Conservation (phyloP, 1,140 invertebrate genomes). For the Scaptomyza montana region DNA sequence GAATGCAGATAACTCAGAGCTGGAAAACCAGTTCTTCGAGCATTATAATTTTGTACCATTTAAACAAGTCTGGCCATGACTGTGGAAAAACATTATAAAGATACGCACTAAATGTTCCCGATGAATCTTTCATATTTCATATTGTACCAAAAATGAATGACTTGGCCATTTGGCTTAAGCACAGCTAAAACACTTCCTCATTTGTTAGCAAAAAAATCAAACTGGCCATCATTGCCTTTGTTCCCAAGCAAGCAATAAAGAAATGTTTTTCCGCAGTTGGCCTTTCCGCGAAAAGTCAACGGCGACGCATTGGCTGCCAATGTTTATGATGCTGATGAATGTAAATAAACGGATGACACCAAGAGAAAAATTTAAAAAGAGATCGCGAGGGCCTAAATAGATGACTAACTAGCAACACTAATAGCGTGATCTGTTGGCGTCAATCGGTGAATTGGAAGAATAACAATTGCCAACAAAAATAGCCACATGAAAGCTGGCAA, state of each 20-base stretch:
- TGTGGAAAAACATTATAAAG: slow-evolving; percentile 13
- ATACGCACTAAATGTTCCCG: slow-evolving; percentile 6
- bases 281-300: slow-evolving; percentile 19
- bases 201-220: slow-evolving; percentile 17
- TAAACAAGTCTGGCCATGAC: slow-evolving; percentile 8
- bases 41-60: slow-evolving; percentile 24
- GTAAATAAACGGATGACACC: slow-evolving; percentile 69
- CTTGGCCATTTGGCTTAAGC: background rate
- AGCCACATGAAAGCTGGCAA: slow-evolving; percentile 29
- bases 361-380: slow-evolving; percentile 6
- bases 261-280: slow-evolving; percentile 54
- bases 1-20: slow-evolving; percentile 4
- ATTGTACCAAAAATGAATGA: background rate
- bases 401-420: slow-evolving; percentile 56
- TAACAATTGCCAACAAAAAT: slow-evolving; percentile 48
- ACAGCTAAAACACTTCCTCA: slow-evolving; percentile 53
- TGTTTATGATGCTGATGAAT: slow-evolving; percentile 57
- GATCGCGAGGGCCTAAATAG: slow-evolving; percentile 1
- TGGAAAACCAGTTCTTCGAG: slow-evolving; percentile 29
- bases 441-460: slow-evolving; percentile 35
- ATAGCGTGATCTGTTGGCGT: slow-evolving; percentile 18
- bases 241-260: slow-evolving; percentile 43
- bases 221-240: slow-evolving; percentile 37
- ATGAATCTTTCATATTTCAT: background rate
- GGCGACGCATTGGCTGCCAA: slow-evolving; percentile 49